Percentiles rank a stretch among this genome's conserved stretches.
phyloP scores from a whole-genome alignment of 2,888 invertebrate genomes.

The Synanthedon vespiformis region DNA sequence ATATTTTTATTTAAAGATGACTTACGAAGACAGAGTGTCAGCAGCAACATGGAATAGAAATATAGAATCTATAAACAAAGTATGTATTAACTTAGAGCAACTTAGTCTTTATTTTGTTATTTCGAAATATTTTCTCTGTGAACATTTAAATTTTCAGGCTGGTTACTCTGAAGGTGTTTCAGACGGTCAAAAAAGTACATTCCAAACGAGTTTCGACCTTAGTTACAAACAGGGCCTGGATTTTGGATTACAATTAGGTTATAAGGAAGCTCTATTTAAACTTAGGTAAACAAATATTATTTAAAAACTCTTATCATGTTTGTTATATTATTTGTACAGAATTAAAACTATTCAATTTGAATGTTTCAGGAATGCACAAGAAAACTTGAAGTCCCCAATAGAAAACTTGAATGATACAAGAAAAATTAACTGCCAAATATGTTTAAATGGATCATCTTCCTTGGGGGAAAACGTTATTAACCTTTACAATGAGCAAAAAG shows the following conservation, averaged over 20 bases:
- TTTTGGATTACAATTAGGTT: conserved; percentile 71
- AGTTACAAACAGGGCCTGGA: conserved; percentile 77
- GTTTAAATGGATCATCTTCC: conserved; percentile 21
- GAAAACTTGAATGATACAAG: conserved; percentile 17
- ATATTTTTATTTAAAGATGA: not conserved
- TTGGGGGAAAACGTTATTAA: conserved; percentile 36
- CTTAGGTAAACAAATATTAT: not conserved
- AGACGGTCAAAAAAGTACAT: conserved; percentile 73
- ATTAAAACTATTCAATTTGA: not conserved
- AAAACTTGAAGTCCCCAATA: not conserved
- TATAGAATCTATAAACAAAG: conserved; percentile 37
- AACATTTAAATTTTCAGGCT: conserved; percentile 41
- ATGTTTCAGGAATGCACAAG: not conserved
- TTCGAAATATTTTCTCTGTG: not conserved
- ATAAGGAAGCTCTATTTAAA: conserved; percentile 7
- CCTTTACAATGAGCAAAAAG: conserved; percentile 41
- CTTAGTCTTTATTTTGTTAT: not conserved
- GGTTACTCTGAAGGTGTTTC: conserved; percentile 78
- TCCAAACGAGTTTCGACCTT: conserved; percentile 77
- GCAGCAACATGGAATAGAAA: conserved; percentile 29
- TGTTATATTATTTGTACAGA: not conserved
- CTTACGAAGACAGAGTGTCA: conserved; percentile 18
- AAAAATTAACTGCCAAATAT: conserved; percentile 51
- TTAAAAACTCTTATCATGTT: not conserved
- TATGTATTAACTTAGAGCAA: conserved; percentile 15